Percentiles rank a stretch among this genome's conserved stretches.
phyloP scores from a whole-genome alignment of 64 coral and sea anemone species.

The Montipora sp. region DNA sequence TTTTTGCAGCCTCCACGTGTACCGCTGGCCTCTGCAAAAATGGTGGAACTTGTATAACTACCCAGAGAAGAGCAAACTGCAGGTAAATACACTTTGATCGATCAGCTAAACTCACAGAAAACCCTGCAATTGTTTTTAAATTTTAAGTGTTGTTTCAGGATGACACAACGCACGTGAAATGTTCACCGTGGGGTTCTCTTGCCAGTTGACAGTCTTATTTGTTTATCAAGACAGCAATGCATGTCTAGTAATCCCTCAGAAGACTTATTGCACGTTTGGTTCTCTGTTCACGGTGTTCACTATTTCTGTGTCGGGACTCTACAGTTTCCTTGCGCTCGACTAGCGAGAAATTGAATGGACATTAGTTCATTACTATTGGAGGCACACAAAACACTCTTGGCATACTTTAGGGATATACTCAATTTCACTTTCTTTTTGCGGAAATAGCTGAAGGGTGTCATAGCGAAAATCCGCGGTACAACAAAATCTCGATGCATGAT shows the following conservation, averaged over 20 bases:
- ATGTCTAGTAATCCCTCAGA: slow-evolving; percentile 49
- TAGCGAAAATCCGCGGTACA: background rate
- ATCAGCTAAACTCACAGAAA: background rate
- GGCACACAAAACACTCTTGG: background rate
- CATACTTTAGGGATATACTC: background rate
- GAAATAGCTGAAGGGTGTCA: background rate
- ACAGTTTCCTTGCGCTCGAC: background rate
- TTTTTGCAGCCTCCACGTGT: slow-evolving; percentile 64
- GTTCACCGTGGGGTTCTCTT: slow-evolving; percentile 7
- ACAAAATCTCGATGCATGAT: background rate
- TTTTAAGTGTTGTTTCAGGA: background rate
- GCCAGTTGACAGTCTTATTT: slow-evolving; percentile 20
- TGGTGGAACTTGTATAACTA: slow-evolving; percentile 40
- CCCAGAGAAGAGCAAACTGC: slow-evolving; percentile 29
- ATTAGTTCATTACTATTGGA: background rate
- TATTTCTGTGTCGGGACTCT: background rate
- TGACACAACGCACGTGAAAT: slow-evolving; percentile 18
- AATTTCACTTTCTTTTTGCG: background rate
- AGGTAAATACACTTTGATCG: slow-evolving; percentile 21
- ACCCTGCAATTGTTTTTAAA: background rate
- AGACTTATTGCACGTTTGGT: background rate
- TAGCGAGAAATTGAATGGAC: background rate
- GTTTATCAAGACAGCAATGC: slow-evolving; percentile 43
- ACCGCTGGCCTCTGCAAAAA: slow-evolving; percentile 37
- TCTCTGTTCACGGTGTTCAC: background rate